phyloP scores from a whole-genome alignment of 2,797 vertebrate genomes.

The Erethizon dorsatum region DNA sequence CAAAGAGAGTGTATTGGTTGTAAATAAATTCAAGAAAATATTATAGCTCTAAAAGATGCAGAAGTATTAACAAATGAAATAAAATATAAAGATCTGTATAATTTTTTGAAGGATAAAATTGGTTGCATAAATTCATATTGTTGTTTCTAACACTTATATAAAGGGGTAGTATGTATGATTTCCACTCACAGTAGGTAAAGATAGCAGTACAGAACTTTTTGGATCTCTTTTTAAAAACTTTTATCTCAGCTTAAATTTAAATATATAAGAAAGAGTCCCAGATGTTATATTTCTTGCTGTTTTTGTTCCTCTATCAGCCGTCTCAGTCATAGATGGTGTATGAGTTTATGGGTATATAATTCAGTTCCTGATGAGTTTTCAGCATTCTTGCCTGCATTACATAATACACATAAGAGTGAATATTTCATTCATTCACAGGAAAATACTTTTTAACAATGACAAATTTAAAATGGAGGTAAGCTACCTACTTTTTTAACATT shows the following conservation, averaged over 20 bases:
- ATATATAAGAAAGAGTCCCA: neutral
- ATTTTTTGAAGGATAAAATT: conserved; percentile 65
- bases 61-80: conserved; percentile 19
- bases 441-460: conserved; percentile 12
- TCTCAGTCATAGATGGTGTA: neutral
- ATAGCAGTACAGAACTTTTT: conserved; percentile 31
- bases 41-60: conserved; percentile 27
- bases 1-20: conserved; percentile 25
- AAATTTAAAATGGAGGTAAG: conserved; percentile 6
- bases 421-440: conserved; percentile 29
- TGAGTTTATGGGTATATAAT: neutral
- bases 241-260: neutral
- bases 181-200: neutral
- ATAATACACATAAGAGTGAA: neutral
- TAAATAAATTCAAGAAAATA: conserved; percentile 29
- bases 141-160: neutral
- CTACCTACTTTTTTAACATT: conserved; percentile 51
- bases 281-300: neutral
- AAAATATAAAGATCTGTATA: neutral
- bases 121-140: conserved; percentile 46
- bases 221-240: neutral
- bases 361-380: conserved; percentile 23
- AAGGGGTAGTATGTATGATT: neutral
- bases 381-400: neutral
- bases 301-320: neutral